Percentiles rank a stretch among this genome's conserved stretches.
Evolutionary conservation across 2,797 vertebrate genomes (phyloP).

Genomic region (Holocentrus rufus): DNA sequence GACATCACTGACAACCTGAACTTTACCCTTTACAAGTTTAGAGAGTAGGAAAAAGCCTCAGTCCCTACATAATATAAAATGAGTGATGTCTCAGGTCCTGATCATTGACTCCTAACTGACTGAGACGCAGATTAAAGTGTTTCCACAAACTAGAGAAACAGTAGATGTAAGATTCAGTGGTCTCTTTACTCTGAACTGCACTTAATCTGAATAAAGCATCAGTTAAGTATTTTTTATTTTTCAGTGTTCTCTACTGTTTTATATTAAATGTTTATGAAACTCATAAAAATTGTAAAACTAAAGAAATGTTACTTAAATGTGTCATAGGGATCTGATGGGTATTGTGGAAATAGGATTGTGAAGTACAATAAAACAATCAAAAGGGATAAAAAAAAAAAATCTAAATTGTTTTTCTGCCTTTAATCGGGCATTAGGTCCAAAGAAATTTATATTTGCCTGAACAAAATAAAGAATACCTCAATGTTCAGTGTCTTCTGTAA

Average conservation of each 20-base stretch:
- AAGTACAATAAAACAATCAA: slow-evolving; percentile 32
- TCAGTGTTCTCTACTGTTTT: slow-evolving; percentile 39
- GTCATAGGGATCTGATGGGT: slow-evolving; percentile 21
- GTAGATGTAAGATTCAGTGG: neutral
- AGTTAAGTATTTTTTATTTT: slow-evolving; percentile 49
- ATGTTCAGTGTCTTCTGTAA: neutral
- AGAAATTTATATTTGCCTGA: slow-evolving; percentile 35
- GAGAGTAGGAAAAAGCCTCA: slow-evolving; percentile 6
- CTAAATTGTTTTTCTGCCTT: slow-evolving; percentile 34
- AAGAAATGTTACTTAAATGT: slow-evolving; percentile 31
- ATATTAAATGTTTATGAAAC: slow-evolving; percentile 38
- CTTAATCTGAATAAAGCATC: neutral
- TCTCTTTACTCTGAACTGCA: slow-evolving; percentile 6
- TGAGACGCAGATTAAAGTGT: neutral
- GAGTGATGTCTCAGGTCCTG: neutral
- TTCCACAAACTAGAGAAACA: neutral
- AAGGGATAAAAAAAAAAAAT: slow-evolving; percentile 33
- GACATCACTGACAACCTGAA: slow-evolving; percentile 30
- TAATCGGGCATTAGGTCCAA: neutral
- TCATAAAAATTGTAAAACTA: slow-evolving; percentile 16
- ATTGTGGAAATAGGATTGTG: slow-evolving; percentile 14
- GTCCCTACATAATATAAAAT: neutral
- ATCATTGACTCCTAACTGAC: neutral
- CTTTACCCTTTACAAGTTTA: slow-evolving; percentile 14
- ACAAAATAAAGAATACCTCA: slow-evolving; percentile 58